Base-by-base conservation (phyloP, 23 tunicate species). In the Halocynthia aurantium region DNA sequence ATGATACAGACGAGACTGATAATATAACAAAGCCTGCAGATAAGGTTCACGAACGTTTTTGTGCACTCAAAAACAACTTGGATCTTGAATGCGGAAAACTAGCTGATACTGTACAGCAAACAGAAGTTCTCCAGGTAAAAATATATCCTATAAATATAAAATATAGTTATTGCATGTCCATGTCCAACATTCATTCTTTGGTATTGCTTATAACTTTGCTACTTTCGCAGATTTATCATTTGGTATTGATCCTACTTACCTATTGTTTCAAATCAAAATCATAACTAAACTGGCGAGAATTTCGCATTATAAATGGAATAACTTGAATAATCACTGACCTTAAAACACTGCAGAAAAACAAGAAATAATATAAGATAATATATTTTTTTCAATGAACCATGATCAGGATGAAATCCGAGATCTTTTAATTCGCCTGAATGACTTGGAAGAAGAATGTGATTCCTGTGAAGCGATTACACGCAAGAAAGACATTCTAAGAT, bases 361-460 rank as follows among this genome's bases (percentile, higher is more conserved):
- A 75, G 6, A 67, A 67, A 67, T 13, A 8, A 62, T 52, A 52
- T 51, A 55, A 18, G 75, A 66, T n/a, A 6, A 67, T 0, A 67
- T 0, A 15, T 8, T 67, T 15, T 62, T 55, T 12, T n/a, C 53
- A 50, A n/a, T 79, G 61, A 0, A 52, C 10, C 75, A 52, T 50
- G 62, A 66, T 53, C 80, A 82, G 86, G 77, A 73, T 7, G 57
- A 82, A 74, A 52, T 63, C 13, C 70, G 69, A 17, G 86, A 82
- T 19, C 69, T 76, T 15, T 18, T 67, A 6, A 44, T 67, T 31
- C 50, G 80, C 44, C 67, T 84, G 51, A 67, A 68, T 63, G 69
- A 67, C 55, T 31, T 76, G 53, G 87, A 84, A 54, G 81, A 84
- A 12, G 81, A 76, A 8, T 54, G 68, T 22, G 87, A 84, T 55